phyloP scores from a whole-genome alignment of 2,797 vertebrate genomes.

The Kryptopterus vitreolus region DNA sequence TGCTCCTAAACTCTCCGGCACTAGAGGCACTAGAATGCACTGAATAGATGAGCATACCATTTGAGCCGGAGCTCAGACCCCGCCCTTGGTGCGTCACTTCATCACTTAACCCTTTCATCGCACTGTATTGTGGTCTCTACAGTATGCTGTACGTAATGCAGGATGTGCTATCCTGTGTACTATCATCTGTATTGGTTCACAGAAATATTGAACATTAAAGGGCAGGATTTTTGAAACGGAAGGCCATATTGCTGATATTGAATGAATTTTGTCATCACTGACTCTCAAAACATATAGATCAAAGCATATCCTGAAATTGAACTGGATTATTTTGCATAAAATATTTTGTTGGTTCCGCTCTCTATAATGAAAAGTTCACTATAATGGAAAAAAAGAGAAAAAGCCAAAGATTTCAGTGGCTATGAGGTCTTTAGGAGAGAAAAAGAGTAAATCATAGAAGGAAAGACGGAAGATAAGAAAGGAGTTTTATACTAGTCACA shows the following conservation, averaged over 20 bases:
- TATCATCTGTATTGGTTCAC: neutral
- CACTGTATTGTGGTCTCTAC: neutral
- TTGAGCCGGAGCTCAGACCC: neutral
- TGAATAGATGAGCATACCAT: neutral
- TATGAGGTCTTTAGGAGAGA: too few relatives aligned
- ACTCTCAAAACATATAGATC: too few relatives aligned
- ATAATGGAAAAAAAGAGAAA: too few relatives aligned
- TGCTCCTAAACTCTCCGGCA: neutral
- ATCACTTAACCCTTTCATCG: constrained; percentile 3
- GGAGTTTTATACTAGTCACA: too few relatives aligned
- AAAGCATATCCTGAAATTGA: too few relatives aligned
- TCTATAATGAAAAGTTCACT: too few relatives aligned
- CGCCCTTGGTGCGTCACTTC: neutral
- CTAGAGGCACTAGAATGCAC: neutral
- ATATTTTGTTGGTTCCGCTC: too few relatives aligned
- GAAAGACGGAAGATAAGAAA: too few relatives aligned
- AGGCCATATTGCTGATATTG: neutral
- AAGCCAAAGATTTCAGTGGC: too few relatives aligned
- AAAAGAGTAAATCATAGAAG: too few relatives aligned
- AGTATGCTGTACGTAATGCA: neutral
- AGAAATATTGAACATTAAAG: neutral
- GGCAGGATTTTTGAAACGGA: neutral
- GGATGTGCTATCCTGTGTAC: neutral
- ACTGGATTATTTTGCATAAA: too few relatives aligned
- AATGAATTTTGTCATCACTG: too few relatives aligned